phyloP scores from a whole-genome alignment of 2,888 invertebrate genomes.

The Orthosia cruda region DNA sequence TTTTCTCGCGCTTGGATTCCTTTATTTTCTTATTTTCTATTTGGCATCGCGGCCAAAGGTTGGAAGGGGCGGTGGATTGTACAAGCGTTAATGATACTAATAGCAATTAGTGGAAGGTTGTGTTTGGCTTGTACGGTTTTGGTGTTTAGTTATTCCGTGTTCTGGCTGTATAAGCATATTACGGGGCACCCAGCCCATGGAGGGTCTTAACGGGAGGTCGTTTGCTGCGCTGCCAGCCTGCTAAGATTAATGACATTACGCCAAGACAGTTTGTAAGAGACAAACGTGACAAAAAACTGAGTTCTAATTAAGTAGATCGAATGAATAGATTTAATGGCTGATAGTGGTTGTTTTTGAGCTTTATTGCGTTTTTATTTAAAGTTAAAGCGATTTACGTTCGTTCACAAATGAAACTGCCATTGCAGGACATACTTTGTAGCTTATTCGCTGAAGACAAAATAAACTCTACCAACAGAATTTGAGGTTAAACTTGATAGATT shows the following conservation, averaged over 20 bases:
- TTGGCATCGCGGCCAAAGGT: slow-evolving; percentile 79
- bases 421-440: background rate
- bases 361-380: slow-evolving; percentile 43
- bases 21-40: slow-evolving; percentile 88
- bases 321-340: slow-evolving; percentile 71
- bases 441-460: slow-evolving; percentile 5
- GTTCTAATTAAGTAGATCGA: slow-evolving; percentile 83
- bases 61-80: slow-evolving; percentile 74
- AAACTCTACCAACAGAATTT: slow-evolving; percentile 24
- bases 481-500: slow-evolving; percentile 54
- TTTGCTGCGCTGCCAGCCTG: slow-evolving; percentile 90
- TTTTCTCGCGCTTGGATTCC: slow-evolving; percentile 84
- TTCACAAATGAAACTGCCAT: slow-evolving; percentile 3
- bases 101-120: slow-evolving; percentile 87
- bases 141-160: slow-evolving; percentile 85
- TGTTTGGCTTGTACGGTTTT: slow-evolving; percentile 83
- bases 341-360: slow-evolving; percentile 40
- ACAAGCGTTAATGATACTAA: slow-evolving; percentile 87
- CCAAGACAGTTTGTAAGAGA: slow-evolving; percentile 88
- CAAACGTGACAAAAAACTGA: slow-evolving; percentile 87
- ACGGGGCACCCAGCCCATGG: slow-evolving; percentile 87
- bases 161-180: slow-evolving; percentile 85
- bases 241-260: slow-evolving; percentile 90
- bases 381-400: background rate
- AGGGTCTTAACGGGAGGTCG: slow-evolving; percentile 91